Evolutionary conservation across 2,888 invertebrate species (phyloP).

Genomic region (Dendrolimus houi): DNA sequence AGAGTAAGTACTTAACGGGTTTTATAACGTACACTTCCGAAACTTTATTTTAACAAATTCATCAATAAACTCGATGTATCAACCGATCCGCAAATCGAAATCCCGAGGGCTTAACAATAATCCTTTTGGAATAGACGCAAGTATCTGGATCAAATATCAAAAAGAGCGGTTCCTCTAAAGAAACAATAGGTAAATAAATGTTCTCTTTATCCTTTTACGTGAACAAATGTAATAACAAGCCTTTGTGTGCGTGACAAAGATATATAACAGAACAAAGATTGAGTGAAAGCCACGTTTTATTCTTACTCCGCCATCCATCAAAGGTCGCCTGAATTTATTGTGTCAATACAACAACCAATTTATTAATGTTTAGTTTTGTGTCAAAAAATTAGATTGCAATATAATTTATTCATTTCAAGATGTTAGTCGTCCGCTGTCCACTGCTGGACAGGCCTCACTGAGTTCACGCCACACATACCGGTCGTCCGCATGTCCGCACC

Average conservation of each 20-base stretch:
- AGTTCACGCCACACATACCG: too few species aligned
- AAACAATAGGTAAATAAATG: not conserved
- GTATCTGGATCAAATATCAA: not conserved
- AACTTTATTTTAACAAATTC: not conserved
- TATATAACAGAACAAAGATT: constrained; percentile 1
- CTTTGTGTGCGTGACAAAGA: constrained; percentile 4
- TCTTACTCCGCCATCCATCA: not conserved
- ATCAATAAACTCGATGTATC: not conserved
- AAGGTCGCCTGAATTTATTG: not conserved
- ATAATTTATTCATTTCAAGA: too few species aligned
- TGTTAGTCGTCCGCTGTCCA: too few species aligned
- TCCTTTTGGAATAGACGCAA: not conserved
- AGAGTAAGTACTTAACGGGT: too few species aligned
- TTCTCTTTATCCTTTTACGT: not conserved
- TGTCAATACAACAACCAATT: not conserved
- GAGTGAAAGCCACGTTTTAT: not conserved
- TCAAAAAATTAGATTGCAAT: too few species aligned
- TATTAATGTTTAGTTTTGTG: not conserved
- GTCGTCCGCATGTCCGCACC: too few species aligned
- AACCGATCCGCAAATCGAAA: not conserved
- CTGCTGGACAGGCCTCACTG: too few species aligned
- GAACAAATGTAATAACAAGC: constrained; percentile 6
- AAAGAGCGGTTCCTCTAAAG: not conserved
- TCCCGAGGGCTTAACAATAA: not conserved
- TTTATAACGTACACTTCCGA: too few species aligned